These are phyloP conservation scores for Meriones unguiculatus DNA, from an alignment of 2,113 vertebrate genomes.

Conservation along the genomic window DNA sequence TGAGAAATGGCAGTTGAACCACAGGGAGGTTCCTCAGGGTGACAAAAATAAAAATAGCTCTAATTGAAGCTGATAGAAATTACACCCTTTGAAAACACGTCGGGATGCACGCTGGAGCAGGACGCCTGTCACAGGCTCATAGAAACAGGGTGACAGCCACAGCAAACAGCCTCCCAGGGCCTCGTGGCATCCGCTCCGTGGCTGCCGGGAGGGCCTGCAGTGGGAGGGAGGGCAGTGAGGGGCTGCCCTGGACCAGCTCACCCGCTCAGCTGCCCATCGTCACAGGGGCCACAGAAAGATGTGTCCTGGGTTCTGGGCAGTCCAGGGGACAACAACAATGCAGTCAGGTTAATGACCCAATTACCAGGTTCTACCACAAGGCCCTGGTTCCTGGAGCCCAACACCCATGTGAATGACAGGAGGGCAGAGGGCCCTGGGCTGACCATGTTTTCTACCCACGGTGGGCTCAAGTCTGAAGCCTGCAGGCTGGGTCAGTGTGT, in stretches of 20 bases:
- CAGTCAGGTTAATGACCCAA: accelerated
- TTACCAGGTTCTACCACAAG: accelerated
- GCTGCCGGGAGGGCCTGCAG: not conserved
- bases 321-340: not conserved
- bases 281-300: not conserved
- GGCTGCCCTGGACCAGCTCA: not conserved
- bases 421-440: accelerated
- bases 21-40: conserved; percentile 73
- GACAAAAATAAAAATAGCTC: conserved; percentile 80
- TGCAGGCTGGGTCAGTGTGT: accelerated
- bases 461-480: not conserved
- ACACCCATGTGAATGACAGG: not conserved
- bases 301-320: not conserved
- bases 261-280: not conserved
- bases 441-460: accelerated
- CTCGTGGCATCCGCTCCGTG: not conserved
- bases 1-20: conserved; percentile 74
- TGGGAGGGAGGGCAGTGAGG: accelerated
- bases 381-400: not conserved
- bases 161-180: not conserved
- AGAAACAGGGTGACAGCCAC: conserved; percentile 32
- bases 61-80: conserved; percentile 69
- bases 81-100: conserved; percentile 68
- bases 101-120: not conserved
- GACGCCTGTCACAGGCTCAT: not conserved